Conservation (phyloP, 1,140 invertebrate genomes). For the Saccostrea cuccullata region DNA sequence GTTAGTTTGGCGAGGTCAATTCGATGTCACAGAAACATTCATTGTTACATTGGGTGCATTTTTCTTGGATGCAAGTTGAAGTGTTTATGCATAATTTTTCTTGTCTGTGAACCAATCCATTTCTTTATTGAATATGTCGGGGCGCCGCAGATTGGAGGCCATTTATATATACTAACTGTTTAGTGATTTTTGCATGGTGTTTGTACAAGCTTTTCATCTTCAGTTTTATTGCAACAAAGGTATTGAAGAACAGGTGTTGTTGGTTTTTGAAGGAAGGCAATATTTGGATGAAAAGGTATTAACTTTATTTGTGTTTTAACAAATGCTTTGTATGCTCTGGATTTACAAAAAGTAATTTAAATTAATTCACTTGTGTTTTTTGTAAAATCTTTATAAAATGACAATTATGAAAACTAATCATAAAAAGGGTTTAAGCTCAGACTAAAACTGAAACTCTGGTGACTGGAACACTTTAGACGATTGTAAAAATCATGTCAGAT, state of each 20-base stretch:
- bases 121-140: conserved; percentile 44
- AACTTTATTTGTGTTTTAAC: too few relatives aligned
- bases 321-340: too few relatives aligned
- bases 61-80: conserved; percentile 23
- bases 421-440: too few relatives aligned
- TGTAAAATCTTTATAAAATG: too few relatives aligned
- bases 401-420: too few relatives aligned
- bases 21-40: background rate
- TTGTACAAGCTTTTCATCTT: conserved; percentile 26
- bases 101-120: conserved; percentile 48
- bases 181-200: conserved; percentile 32
- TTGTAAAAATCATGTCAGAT: too few relatives aligned
- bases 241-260: background rate
- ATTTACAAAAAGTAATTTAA: too few relatives aligned
- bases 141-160: conserved; percentile 37
- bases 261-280: background rate
- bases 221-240: background rate
- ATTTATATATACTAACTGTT: conserved; percentile 25
- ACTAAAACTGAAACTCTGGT: too few relatives aligned
- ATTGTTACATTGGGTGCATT: conserved; percentile 38
- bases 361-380: too few relatives aligned
- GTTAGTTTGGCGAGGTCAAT: conserved; percentile 13
- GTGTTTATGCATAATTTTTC: conserved; percentile 53
- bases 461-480: too few relatives aligned
- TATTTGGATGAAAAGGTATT: background rate